Base-by-base conservation (phyloP, 2,113 vertebrate species). In the Arothron firmamentum region DNA sequence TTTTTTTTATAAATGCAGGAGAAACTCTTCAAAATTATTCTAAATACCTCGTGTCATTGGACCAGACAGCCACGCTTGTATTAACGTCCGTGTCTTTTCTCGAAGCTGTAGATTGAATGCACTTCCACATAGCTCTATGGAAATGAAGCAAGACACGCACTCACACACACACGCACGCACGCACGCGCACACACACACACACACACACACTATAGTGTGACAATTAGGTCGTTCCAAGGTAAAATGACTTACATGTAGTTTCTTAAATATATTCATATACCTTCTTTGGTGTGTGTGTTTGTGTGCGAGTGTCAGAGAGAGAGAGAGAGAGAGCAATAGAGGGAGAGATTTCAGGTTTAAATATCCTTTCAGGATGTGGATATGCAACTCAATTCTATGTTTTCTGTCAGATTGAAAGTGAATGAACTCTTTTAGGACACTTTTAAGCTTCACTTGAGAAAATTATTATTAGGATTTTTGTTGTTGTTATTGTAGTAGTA, bases 161-260 rank as follows among this genome's bases (percentile, higher is more conserved):
- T n/a, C 28, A 54, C 41, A 73, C 50, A 65, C 16, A 68, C 21
- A 23, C 2, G 3, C 48, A 71, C 77, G 78, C 67, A 67, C 70
- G 65, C 80, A 71, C 72, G 65, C 48, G 5, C 25, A 28, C 25
- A 28, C 25, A 28, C 25, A 28, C 25, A 28, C 25, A 28, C 2
- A 2, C 25, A 28, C 25, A 74, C 67, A 81, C 75, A 79, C 65
- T 62, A 78, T 42, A 16, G 62, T 74, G 69, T 74, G 83, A 85
- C 84, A 78, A 80, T 85, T 77, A 86, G 86, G 88, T 88, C 86
- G 84, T 85, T 83, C 77, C 85, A 88, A 89, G 87, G 87, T 89
- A 88, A 84, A 83, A 80, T 66, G 85, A 88, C 79, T 82, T 83
- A 6, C n/a, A 45, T 45, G 11, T 45, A n/a, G 17, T 48, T 2